Conservation (phyloP, 2,888 invertebrate genomes). For the Eurois occulta region DNA sequence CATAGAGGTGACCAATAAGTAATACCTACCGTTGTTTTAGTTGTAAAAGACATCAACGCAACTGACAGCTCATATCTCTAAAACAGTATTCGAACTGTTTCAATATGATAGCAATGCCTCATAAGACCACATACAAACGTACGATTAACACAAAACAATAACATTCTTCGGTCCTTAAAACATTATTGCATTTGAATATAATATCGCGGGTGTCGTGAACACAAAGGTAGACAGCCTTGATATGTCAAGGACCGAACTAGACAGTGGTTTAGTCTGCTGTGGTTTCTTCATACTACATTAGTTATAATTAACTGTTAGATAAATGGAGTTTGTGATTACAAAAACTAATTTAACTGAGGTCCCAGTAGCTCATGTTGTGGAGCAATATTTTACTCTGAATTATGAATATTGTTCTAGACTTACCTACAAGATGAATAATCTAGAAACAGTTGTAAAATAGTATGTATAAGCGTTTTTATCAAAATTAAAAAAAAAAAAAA, state of each 20-base stretch:
- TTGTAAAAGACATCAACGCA: slow-evolving; percentile 4
- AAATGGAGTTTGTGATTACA: slow-evolving; percentile 33
- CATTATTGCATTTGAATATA: slow-evolving; percentile 80
- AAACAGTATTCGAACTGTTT: slow-evolving; percentile 17
- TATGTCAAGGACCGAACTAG: slow-evolving; percentile 73
- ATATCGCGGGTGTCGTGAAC: slow-evolving; percentile 67
- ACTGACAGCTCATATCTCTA: slow-evolving; percentile 7
- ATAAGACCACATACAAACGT: slow-evolving; percentile 33
- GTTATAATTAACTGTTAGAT: slow-evolving; percentile 34
- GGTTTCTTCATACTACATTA: slow-evolving; percentile 45
- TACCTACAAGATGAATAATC: slow-evolving; percentile 21
- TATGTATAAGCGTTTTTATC: not conserved
- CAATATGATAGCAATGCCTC: slow-evolving; percentile 24
- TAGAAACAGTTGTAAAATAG: slow-evolving; percentile 13
- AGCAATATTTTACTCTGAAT: slow-evolving; percentile 15
- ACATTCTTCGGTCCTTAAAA: slow-evolving; percentile 78
- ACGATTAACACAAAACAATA: slow-evolving; percentile 73
- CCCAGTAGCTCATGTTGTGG: slow-evolving; percentile 2
- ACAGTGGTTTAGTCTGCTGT: slow-evolving; percentile 20
- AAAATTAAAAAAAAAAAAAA: slow-evolving; percentile 10
- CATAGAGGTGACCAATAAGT: no score
- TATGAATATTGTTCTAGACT: slow-evolving; percentile 23
- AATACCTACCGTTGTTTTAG: not conserved
- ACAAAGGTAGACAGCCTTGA: slow-evolving; percentile 71
- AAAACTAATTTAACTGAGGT: slow-evolving; percentile 42